Evolutionary conservation across 2,797 vertebrate genomes (phyloP), one percentile per base, ranked within the genome.

Genomic region (Pogonophryne albipinna): DNA sequence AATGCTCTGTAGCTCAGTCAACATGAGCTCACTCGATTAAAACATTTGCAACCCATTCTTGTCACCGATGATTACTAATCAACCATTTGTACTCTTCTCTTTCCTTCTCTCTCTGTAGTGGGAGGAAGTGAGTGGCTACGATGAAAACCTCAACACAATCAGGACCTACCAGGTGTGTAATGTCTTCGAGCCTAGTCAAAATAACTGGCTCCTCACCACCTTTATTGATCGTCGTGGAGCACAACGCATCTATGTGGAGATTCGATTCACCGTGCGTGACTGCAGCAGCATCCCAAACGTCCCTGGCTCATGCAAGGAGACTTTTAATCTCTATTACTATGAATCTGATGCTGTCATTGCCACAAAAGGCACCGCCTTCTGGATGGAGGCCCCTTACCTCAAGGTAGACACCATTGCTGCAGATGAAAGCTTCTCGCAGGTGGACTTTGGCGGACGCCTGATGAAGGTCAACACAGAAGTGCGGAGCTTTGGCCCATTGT

Each of bases 401-500:
- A 99, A 99, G 89, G 98, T 99, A 82, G 98, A 99, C 96, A 99
- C 98, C 71, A 99, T 99, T 56, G 98, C 98, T 47, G 97, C 98
- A 6, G 98, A 99, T 7, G 97, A 99, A 90, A 99, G 98, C 92
- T 99, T 99, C 92, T 99, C 98, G 7, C 97, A 99, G 90, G 97
- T 99, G 91, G 98, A 99, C 90, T 99, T 99, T 59, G 98, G 98
- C 10, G 98, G 98, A 27, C 96, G 98, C 66, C 89, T 99, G 85
- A 99, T 99, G 97, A 99, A 99, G 78, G 98, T 99, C 78, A 99
- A 99, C 94, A 98, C 98, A 0, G 98, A 99, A 89, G 97, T 99
- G 87, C 96, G 98, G 82, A 99, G 98, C 88, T 99, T 99, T 0
- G 98, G 98, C 0, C 98, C 98, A 0, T 92, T 99, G 66, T 98